phyloP scores from a whole-genome alignment of 2,888 invertebrate species.

The Chalcosyrphus nemorum region DNA sequence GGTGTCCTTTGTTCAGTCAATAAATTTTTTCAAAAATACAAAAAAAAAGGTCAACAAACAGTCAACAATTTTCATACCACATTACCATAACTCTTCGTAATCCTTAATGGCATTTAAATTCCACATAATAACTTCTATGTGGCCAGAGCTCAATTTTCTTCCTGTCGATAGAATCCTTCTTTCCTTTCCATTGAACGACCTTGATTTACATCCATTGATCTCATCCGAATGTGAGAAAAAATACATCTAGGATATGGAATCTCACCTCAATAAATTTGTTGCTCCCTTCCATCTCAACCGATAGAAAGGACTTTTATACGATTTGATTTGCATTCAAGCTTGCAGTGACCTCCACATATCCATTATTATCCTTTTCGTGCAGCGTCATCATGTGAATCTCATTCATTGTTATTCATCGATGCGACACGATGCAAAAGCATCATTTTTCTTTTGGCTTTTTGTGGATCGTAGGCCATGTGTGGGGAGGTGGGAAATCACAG shows the following conservation, averaged over 20 bases:
- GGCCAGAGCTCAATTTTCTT: conserved; percentile 16
- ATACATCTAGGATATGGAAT: too few relatives aligned
- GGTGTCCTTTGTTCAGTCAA: background rate
- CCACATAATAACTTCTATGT: conserved; percentile 7
- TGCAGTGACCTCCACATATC: conserved; percentile 18
- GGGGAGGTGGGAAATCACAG: conserved; percentile 3
- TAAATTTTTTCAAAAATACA: too few relatives aligned
- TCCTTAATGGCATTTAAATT: conserved; percentile 49
- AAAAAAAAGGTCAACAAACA: conserved; percentile 6
- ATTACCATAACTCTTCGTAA: conserved; percentile 39
- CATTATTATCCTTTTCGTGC: conserved; percentile 39
- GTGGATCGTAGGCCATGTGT: conserved; percentile 8
- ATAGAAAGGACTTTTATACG: conserved; percentile 38
- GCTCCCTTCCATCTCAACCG: background rate
- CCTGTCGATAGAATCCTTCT: conserved; percentile 14
- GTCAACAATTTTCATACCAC: conserved; percentile 52
- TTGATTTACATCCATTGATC: conserved; percentile 51
- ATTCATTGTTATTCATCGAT: conserved; percentile 63
- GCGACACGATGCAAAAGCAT: conserved; percentile 7
- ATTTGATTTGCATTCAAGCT: conserved; percentile 62
- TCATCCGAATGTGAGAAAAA: conserved; percentile 15
- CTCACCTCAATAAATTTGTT: conserved; percentile 56
- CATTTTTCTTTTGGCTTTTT: too few relatives aligned
- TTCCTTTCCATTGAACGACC: conserved; percentile 33
- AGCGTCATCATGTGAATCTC: conserved; percentile 50